Base-by-base conservation (phyloP, 2,113 vertebrate genomes). In the Mastomys natalensis region DNA sequence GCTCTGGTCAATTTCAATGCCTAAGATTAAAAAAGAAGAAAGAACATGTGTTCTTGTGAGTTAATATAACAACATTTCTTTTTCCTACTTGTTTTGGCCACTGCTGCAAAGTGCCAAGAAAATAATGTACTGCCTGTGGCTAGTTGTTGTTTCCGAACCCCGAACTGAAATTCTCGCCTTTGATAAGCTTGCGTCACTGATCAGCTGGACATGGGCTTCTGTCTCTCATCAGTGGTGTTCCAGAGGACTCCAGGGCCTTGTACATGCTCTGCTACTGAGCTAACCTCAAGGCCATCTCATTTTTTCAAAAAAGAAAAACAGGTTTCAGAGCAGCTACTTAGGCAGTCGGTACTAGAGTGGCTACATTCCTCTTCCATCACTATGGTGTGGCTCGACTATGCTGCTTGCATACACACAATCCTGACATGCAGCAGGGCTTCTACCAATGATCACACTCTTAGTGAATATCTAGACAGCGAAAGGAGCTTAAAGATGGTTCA, bases 21-120 rank as follows among this genome's bases (percentile, higher is more conserved):
- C 78, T 51, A 45, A 55, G 34, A 66, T 45, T 51, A 58, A 77
- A 31, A 34, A 64, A 58, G 53, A 51, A 45, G 66, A 89, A 95
- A 77, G 51, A 77, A 72, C 5, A 87, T 88, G 53, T 34, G 29
- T 48, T 86, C 92, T 92, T 93, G 66, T 7, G 17, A 85, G 66
- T 91, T 95, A 94, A 76, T 81, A 91, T 34, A 94, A 87, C n/a
- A 77, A 89, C 31, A 5, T 70, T 66, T 95, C 21, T 70, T 34
- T n/a, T 21, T 92, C 90, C 76, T 72, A 94, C 51, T 55, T 95
- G 93, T 68, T 29, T 78, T 89, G 93, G 72, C 84, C 87, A 70
- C 19, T 87, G 64, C 81, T 64, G 80, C 26, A 84, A 58, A 62
- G 51, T 93, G 51, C 76, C 5, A 74, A 81, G 74, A 91, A 86